Base-by-base conservation (phyloP, 2,888 invertebrate genomes). In the Chaitophorus viminalis region DNA sequence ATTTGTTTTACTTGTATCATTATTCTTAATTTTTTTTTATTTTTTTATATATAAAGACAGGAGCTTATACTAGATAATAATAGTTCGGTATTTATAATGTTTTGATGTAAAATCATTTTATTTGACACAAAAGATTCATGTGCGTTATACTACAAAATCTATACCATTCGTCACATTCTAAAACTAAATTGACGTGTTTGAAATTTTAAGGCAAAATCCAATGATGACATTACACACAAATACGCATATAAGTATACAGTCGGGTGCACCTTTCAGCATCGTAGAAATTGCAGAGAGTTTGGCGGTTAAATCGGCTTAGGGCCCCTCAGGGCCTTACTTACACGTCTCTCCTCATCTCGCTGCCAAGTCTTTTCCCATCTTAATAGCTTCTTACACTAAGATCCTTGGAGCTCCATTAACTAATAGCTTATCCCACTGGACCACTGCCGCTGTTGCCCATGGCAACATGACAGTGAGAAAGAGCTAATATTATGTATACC, bases 271-370 rank as follows among this genome's bases (percentile, higher is more conserved):
- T 78, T 86, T 78, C 52, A 70, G 52, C 77, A 25, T 21, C 54
- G 65, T 33, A 70, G 78, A 33, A 85, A 86, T 78, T n/a, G 70
- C 70, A 29, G 79, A 21, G 54, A 81, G 79, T 81, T 87, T 46
- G 87, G 74, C 72, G 36, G 87, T 87, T 74, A 74, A 87, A 81
- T 87, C 87, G 79, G 81, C 87, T 87, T 87, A 87, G 54, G 46
- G 72, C 81, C 87, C 87, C 79, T 74, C 60, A 6, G 36, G 87
- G 54, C 78, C 39, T 86, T 86, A 79, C 78, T 81, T 81, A 81
- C 72, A 87, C 74, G 39, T 60, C 46, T 70, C 77, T 68, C 74
- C 79, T 74, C 79, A 17, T 65, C 72, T 14, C 31, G 60, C 11
- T 87, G 70, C 79, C 79, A 74, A 87, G 79, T 87, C 74, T 81